Base-by-base conservation (phyloP, 2,797 vertebrate genomes). In the Anabas testudineus region DNA sequence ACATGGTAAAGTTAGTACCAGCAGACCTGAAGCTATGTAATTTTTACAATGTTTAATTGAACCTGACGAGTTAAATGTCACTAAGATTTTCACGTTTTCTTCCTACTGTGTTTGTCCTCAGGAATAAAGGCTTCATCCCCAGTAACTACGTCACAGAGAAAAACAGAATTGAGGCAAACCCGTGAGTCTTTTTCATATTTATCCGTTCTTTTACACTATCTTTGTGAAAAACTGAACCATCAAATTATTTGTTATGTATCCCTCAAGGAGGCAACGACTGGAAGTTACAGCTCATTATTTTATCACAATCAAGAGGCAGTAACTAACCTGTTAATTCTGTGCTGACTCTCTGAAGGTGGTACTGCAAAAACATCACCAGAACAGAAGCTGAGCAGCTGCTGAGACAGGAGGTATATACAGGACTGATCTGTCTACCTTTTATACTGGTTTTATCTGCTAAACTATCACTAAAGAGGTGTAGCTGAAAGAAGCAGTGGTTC, bases 81-180 rank as follows among this genome's bases (percentile, higher is more conserved):
- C 37, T 39, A 13, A 39, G 13, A 15, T 18, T 15, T 48, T 10
- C 2, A 26, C 18, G 16, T 48, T 24, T 54, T 15, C 19, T 59
- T 30, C 26, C 6, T 39, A 0, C 21, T 61, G 18, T 43, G 15
- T 63, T 57, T 80, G 21, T 9, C 0, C 0, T 43, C 81, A 93
- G 96, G 76, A 96, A 95, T 45, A 94, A 94, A 93, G 96, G 96
- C 21, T 95, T 96, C 86, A 95, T 97, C 83, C 96, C 96, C 62
- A 97, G 95, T 81, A 97, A 94, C 87, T 97, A 94, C 1, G 95
- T 97, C 64, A 96, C 94, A 0, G 94, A 96, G 81, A 96, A 90
- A 71, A 90, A 87, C 82, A 88, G 87, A 36, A 94, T 97, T 39
- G 95, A 97, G 78, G 94, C 85, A 1, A 95, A 96, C 26, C 71